Percentiles rank a stretch among this genome's conserved stretches.
phyloP scores from a whole-genome alignment of 2,113 vertebrate genomes.

The Xenus cinereus region DNA sequence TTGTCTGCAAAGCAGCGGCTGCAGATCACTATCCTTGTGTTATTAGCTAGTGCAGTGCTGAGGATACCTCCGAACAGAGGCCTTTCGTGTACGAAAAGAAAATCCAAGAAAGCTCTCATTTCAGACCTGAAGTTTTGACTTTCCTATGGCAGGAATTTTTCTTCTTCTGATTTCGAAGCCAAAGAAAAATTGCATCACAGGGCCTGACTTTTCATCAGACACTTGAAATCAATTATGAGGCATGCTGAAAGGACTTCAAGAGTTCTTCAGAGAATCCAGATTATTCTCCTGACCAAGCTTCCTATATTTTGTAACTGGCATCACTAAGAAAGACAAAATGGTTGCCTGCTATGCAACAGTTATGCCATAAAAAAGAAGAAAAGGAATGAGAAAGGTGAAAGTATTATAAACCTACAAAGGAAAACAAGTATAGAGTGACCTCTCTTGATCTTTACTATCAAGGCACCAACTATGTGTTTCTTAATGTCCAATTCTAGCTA shows the following conservation, averaged over 20 bases:
- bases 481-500: constrained; percentile 33
- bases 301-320: background rate
- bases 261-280: background rate
- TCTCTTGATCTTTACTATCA: constrained; percentile 47
- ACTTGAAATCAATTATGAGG: background rate
- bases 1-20: background rate
- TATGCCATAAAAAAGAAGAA: background rate
- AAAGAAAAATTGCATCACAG: background rate
- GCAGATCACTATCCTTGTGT: background rate
- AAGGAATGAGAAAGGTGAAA: background rate
- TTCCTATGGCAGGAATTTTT: background rate
- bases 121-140: background rate
- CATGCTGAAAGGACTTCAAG: background rate
- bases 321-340: background rate
- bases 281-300: constrained; percentile 1
- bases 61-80: background rate
- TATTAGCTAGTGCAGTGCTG: background rate
- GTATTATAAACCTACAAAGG: background rate
- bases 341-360: background rate
- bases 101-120: background rate
- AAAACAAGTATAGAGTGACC: constrained; percentile 4
- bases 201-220: background rate
- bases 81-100: background rate
- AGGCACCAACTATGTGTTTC: constrained; percentile 40
- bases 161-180: background rate